Conservation (phyloP, 2,113 vertebrate species). For the Lutjanus erythropterus region DNA sequence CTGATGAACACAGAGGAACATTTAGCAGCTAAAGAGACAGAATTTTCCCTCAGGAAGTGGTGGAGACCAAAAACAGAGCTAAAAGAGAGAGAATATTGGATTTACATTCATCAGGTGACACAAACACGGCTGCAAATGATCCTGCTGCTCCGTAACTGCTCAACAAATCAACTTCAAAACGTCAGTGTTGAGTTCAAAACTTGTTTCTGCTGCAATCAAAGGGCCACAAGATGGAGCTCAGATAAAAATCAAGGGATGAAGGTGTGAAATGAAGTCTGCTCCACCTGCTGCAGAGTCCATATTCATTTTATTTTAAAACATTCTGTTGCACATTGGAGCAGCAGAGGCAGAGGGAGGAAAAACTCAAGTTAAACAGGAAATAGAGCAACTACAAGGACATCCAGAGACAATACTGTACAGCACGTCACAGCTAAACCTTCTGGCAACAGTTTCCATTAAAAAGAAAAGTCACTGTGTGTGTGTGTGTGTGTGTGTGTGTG, state of each 20-base stretch:
- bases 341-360: not conserved
- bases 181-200: not conserved
- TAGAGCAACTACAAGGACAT: not conserved
- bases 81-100: not conserved
- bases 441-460: slow-evolving; percentile 46
- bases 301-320: slow-evolving; percentile 20
- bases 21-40: no score
- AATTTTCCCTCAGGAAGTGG: no score
- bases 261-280: not conserved
- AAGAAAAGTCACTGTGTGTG: not conserved
- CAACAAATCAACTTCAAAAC: not conserved
- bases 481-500: not conserved
- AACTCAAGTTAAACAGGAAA: not conserved
- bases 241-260: not conserved
- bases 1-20: no score
- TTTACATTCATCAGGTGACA: not conserved
- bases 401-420: not conserved
- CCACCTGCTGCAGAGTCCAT: not conserved
- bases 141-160: not conserved
- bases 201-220: not conserved
- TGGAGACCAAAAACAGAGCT: not conserved
- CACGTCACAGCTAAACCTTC: slow-evolving; percentile 27
- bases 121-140: not conserved
- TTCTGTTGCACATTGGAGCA: slow-evolving; percentile 11
- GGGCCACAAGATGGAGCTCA: not conserved